phyloP scores from a whole-genome alignment of 2,797 vertebrate genomes.

The Cynopterus sphinx region DNA sequence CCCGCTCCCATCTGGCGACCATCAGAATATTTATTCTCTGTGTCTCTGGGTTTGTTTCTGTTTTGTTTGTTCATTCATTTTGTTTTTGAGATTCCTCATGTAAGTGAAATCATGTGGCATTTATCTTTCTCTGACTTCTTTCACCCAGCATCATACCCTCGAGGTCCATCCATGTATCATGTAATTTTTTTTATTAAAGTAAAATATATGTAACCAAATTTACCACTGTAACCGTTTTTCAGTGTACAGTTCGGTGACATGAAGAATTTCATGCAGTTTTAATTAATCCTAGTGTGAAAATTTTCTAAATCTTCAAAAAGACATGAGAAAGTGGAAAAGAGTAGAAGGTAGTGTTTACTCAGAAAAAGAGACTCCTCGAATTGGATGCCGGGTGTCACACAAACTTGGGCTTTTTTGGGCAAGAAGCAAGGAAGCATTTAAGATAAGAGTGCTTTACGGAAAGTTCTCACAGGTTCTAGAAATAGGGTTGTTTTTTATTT shows the following conservation, averaged over 20 bases:
- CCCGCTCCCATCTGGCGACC: neutral
- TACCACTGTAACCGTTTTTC: neutral
- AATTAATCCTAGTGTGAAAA: neutral
- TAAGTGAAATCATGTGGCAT: neutral
- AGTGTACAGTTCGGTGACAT: neutral
- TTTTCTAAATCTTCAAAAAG: neutral
- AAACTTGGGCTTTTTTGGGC: neutral
- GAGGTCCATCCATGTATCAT: neutral
- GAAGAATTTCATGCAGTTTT: neutral
- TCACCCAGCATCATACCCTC: neutral
- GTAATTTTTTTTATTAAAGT: neutral
- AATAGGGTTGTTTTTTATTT: conserved; percentile 42
- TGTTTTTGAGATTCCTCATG: neutral
- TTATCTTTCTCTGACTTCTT: neutral
- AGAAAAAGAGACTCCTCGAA: neutral
- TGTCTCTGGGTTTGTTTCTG: neutral
- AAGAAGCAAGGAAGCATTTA: neutral
- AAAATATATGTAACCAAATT: neutral
- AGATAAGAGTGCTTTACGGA: neutral
- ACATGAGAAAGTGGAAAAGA: neutral
- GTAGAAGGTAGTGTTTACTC: neutral
- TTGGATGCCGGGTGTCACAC: neutral
- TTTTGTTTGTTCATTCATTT: neutral
- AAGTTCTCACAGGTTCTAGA: conserved; percentile 26
- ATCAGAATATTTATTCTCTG: neutral